Conservation (phyloP, 35 echinoderm and acorn worm species). For the Acanthaster planci region DNA sequence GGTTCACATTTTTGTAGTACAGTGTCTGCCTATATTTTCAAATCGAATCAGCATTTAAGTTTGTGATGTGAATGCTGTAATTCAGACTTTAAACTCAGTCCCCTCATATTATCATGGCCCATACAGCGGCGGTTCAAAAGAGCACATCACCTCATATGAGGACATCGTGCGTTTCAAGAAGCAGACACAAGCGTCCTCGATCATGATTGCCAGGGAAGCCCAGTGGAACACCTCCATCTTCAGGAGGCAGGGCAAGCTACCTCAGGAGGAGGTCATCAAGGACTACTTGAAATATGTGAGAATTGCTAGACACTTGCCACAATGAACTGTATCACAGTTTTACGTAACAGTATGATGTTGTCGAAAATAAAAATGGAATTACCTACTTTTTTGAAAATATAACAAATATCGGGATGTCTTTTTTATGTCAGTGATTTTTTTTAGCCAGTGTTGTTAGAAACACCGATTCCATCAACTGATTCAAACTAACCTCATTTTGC, state of each 20-base stretch:
- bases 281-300: constrained; percentile 93
- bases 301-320: background rate
- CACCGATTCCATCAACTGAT: no score
- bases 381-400: background rate
- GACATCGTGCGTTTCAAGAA: constrained; percentile 71
- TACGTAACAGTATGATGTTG: background rate
- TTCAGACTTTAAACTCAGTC: no score
- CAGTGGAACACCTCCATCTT: constrained; percentile 96
- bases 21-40: no score
- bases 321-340: background rate
- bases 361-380: no score
- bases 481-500: no score
- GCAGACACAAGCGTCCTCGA: constrained; percentile 65
- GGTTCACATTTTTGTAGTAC: no score
- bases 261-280: constrained; percentile 58
- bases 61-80: no score
- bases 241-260: constrained; percentile 73
- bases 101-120: background rate
- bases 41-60: no score
- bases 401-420: constrained; percentile 2
- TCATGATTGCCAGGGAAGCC: constrained; percentile 94
- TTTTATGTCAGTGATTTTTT: background rate
- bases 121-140: constrained; percentile 85
- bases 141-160: constrained; percentile 67
- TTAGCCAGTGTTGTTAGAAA: no score